Evolutionary conservation across 2,113 vertebrate species (phyloP).

Genomic region (Melanotaenia duboulayi): DNA sequence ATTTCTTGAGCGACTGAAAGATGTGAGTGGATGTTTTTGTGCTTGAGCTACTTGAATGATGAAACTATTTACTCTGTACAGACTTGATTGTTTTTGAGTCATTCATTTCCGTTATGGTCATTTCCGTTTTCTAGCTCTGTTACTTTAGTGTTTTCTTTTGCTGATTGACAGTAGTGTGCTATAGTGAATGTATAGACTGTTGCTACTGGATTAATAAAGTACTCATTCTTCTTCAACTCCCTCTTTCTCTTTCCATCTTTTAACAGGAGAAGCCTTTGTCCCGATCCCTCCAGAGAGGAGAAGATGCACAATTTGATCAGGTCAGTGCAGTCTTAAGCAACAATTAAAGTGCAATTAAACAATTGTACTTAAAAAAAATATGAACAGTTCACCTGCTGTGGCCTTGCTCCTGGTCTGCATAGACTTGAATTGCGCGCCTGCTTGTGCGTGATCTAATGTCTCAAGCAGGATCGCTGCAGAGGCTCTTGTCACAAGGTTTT

Average conservation of each 20-base stretch:
- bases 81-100: no score
- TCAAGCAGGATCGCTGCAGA: no score
- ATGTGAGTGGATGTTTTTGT: constrained; percentile 14
- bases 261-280: constrained; percentile 95
- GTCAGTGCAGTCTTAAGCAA: constrained; percentile 73
- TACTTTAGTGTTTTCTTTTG: neutral
- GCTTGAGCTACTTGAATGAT: neutral
- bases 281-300: constrained; percentile 97
- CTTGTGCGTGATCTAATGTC: no score
- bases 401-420: no score
- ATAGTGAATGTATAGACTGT: neutral
- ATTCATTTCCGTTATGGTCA: no score
- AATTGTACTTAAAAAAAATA: no score
- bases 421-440: no score
- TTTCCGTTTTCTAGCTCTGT: no score
- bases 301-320: constrained; percentile 99
- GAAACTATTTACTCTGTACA: no score
- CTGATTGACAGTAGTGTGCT: neutral
- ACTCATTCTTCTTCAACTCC: constrained; percentile 6
- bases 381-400: no score
- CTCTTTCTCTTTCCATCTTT: neutral
- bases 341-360: no score
- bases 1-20: neutral
- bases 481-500: no score
- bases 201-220: neutral